These are phyloP conservation scores for Crossocerus cetratus DNA, from an alignment of 2,888 invertebrate species.

Conservation along the genomic window DNA sequence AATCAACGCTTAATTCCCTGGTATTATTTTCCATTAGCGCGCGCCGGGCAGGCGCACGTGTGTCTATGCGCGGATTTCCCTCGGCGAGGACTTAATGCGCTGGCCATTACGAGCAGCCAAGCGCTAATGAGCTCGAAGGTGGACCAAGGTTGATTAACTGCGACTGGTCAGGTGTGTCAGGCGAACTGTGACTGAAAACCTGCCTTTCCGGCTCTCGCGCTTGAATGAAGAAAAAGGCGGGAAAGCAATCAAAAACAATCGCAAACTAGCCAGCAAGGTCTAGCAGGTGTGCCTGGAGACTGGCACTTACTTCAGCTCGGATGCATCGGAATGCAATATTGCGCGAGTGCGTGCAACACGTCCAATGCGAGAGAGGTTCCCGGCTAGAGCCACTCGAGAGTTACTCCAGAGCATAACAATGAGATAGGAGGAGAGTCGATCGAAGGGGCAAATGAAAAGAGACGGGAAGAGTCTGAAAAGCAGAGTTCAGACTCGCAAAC, in stretches of 20 bases:
- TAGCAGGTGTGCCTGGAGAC: neutral
- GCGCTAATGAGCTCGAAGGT: no score
- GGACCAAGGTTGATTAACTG: no score
- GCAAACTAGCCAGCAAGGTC: neutral
- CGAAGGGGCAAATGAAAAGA: neutral
- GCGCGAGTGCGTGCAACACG: neutral
- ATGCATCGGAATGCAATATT: constrained; percentile 1
- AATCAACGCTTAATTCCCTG: neutral
- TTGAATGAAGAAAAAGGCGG: no score
- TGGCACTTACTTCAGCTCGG: neutral
- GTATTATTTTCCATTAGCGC: neutral
- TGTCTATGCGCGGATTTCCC: no score
- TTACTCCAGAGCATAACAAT: neutral
- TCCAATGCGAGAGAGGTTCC: neutral
- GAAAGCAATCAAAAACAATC: neutral
- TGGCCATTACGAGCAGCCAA: no score
- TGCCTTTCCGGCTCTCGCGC: no score
- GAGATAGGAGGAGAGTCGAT: neutral
- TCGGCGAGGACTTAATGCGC: no score
- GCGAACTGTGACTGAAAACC: no score
- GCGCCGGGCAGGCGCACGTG: no score
- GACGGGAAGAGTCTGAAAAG: neutral
- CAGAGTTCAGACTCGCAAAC: neutral
- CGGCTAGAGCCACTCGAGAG: neutral
- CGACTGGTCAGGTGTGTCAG: no score